Conservation (phyloP, 2,797 vertebrate species). For the Enteromius unitaeniatus region DNA sequence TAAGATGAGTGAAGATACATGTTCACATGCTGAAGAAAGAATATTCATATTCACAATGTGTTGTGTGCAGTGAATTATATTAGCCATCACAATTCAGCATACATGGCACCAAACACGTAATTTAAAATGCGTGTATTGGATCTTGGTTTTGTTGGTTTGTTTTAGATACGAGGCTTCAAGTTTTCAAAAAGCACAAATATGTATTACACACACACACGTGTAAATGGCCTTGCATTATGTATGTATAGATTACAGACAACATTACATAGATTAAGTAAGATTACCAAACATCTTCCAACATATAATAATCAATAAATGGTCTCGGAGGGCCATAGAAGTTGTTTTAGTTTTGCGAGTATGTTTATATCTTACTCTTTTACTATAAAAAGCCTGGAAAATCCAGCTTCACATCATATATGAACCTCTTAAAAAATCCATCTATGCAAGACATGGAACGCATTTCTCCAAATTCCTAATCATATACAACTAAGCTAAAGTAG, state of each 20-base stretch:
- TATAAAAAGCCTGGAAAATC: not conserved
- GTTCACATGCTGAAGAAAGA: not conserved
- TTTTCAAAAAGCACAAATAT: not conserved
- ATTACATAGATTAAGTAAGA: not conserved
- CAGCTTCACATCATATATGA: not conserved
- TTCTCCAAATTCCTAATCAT: conserved; percentile 46
- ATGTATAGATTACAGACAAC: not conserved
- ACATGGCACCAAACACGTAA: not conserved
- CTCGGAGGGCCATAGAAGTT: not conserved
- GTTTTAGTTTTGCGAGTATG: not conserved
- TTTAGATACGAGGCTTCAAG: not conserved
- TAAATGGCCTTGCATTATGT: not conserved
- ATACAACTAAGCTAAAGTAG: conserved; percentile 46
- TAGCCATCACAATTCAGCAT: not conserved
- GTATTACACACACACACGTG: not conserved
- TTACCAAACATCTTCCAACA: not conserved
- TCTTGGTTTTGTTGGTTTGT: not conserved
- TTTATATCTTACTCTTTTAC: not conserved
- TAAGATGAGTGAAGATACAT: not conserved
- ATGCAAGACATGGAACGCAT: conserved; percentile 42
- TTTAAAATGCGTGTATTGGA: not conserved
- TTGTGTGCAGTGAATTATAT: not conserved
- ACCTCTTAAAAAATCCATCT: conserved; percentile 32
- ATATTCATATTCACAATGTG: not conserved
- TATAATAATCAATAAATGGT: conserved; percentile 3